phyloP scores from a whole-genome alignment of 1,140 invertebrate genomes.

The Pteromalus puparum region DNA sequence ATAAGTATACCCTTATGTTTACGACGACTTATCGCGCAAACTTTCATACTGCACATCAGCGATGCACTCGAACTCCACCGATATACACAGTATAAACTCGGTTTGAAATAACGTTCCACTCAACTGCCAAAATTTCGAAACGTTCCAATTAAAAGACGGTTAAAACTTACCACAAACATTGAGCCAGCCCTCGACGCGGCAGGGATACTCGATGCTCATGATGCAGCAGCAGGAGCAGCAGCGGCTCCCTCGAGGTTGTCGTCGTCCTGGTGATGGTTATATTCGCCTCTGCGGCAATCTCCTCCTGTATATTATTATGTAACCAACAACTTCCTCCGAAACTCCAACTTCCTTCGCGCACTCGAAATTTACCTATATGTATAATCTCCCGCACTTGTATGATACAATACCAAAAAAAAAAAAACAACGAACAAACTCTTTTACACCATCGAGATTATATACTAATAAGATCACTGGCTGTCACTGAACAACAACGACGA shows the following conservation, averaged over 20 bases:
- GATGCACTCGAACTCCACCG: neutral
- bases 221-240: slow-evolving; percentile 22
- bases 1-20: slow-evolving; percentile 33
- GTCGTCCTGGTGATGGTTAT: neutral
- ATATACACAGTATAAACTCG: neutral
- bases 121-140: neutral
- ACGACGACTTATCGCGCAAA: neutral
- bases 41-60: neutral
- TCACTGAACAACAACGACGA: neutral
- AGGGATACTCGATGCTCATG: slow-evolving; percentile 77
- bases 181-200: slow-evolving; percentile 79
- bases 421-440: neutral
- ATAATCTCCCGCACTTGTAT: neutral
- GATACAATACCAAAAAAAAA: neutral
- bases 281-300: neutral
- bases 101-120: neutral
- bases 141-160: neutral
- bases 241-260: slow-evolving; percentile 5
- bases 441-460: neutral
- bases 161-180: slow-evolving; percentile 77
- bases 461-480: neutral
- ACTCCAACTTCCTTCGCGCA: neutral
- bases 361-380: slow-evolving; percentile 43
- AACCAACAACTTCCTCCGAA: neutral
- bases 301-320: neutral